Conservation (phyloP, 1,140 invertebrate species). For the Heliothis subflexa region DNA sequence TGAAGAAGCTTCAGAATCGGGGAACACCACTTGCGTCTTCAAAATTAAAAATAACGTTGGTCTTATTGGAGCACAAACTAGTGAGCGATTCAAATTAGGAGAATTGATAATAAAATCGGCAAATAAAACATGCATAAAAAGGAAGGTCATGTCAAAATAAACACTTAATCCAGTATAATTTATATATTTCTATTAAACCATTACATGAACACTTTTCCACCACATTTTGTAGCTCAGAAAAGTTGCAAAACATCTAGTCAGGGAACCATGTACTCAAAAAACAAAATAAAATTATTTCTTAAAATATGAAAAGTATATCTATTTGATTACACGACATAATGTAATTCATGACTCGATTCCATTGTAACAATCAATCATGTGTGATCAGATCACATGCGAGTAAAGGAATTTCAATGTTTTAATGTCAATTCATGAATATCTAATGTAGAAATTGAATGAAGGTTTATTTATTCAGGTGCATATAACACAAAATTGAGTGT, state of each 20-base stretch:
- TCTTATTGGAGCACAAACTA: neutral
- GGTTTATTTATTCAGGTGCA: too few relatives aligned
- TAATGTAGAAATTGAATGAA: too few relatives aligned
- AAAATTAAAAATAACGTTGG: neutral
- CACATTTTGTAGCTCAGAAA: neutral
- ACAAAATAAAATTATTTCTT: neutral
- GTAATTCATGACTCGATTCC: neutral
- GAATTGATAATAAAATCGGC: neutral
- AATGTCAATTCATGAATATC: too few relatives aligned
- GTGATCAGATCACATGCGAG: neutral
- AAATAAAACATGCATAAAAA: too few relatives aligned
- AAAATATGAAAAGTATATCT: neutral
- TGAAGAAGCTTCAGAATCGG: constrained; percentile 13
- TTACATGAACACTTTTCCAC: neutral
- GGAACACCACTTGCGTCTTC: constrained; percentile 8
- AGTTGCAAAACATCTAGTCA: neutral
- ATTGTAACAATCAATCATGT: too few relatives aligned
- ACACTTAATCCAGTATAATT: constrained; percentile 32
- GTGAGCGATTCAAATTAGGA: neutral
- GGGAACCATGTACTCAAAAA: neutral
- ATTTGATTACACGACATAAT: neutral
- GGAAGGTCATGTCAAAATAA: constrained; percentile 18
- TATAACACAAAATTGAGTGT: too few relatives aligned
- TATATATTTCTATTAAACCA: constrained; percentile 30
- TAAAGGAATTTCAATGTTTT: neutral